These are phyloP conservation scores for Sarcophilus harrisii DNA, from an alignment of 2,797 vertebrate genomes.

Conservation along the genomic window DNA sequence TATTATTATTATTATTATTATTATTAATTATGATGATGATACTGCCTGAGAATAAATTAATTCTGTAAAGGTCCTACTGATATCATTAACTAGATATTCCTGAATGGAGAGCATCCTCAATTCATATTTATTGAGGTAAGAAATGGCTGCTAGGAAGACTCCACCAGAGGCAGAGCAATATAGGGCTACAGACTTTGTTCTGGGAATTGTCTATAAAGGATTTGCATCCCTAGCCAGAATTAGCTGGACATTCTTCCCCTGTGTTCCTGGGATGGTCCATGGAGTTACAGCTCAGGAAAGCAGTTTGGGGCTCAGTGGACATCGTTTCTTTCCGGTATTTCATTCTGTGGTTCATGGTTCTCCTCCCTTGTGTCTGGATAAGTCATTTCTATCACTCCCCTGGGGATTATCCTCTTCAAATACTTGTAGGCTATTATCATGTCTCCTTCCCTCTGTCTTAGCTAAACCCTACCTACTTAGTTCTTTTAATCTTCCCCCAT, in stretches of 20 bases:
- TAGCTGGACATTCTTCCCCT: neutral
- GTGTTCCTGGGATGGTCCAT: neutral
- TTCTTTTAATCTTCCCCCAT: conserved; percentile 3
- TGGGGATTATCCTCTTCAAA: neutral
- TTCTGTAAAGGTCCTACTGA: neutral
- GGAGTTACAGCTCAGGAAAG: neutral
- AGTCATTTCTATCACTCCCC: neutral
- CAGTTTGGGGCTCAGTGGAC: neutral
- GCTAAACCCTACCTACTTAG: neutral
- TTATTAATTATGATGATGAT: neutral
- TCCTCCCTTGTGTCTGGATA: neutral
- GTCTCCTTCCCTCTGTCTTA: neutral
- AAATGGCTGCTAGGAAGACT: neutral
- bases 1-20: neutral
- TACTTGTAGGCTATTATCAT: conserved; percentile 1
- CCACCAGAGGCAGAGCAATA: neutral
- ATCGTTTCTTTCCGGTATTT: neutral
- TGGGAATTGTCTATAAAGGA: neutral
- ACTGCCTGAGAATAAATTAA: neutral
- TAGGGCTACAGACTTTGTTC: neutral
- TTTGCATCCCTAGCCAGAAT: neutral
- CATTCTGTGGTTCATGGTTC: neutral
- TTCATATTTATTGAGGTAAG: neutral
- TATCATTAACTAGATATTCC: neutral
- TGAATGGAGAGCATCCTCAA: neutral